Base-by-base conservation (phyloP, 1,140 invertebrate genomes). In the Coelopa frigida region DNA sequence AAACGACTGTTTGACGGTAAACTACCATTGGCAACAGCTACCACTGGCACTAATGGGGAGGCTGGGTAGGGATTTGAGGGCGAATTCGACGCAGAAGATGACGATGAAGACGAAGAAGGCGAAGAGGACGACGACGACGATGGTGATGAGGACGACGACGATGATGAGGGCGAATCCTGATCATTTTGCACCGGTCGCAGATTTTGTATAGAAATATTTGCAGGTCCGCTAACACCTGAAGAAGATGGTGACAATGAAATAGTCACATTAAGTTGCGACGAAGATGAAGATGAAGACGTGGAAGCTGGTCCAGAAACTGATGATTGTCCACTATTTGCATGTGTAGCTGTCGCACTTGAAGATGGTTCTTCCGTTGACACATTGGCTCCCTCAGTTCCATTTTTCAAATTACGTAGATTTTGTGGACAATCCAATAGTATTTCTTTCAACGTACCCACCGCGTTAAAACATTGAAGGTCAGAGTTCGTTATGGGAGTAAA, bases 401-500 rank as follows among this genome's bases (percentile, higher is more conserved):
- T n/a, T n/a, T n/a, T n/a, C n/a, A n/a, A n/a, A n/a, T 40, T 18
- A 47, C 44, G 49, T 36, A 54, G 39, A 51, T 54, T 51, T 5
- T 44, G 58, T 3, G 75, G 73, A 26, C 73, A 73, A 49, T 80
- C 76, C 35, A 83, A 56, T 50, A 78, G 78, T 15, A 85, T 58
- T 60, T 80, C 76, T 18, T 72, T 74, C n/a, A 85, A 68, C 5
- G 68, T 72, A 23, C 72, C 70, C 29, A 80, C 73, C 47, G 76
- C 76, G 51, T 78, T 80, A 42, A 85, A 78, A 48, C 80, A 79
- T 29, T 79, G 76, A 14, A 84, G 72, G 63, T 85, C 82, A 6
- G 78, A 79, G 52, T 85, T 82, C 10, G 77, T 78, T 10, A 85
- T 72, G 1, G 75, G 74, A 0, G 81, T 84, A 44, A 76, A 75